Base-by-base conservation (phyloP, 2,888 invertebrate genomes). In the Hemistola chrysoprasaria region DNA sequence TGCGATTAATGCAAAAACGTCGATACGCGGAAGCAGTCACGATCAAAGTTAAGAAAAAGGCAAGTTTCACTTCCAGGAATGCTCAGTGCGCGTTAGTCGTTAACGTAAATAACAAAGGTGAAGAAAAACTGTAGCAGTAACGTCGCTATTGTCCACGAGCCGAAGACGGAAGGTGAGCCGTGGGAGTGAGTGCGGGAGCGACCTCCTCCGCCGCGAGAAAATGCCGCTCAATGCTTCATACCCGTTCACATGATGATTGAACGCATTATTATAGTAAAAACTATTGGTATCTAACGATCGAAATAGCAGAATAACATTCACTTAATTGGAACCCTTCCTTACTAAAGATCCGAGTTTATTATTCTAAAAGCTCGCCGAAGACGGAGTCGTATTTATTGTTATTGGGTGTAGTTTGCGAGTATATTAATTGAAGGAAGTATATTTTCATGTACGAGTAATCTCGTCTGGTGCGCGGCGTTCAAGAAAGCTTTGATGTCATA, bases 61-160 rank as follows among this genome's bases (percentile, higher is more conserved):
- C 55, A 68, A 68, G 78, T 79, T 77, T 78, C 71, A 65, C 71
- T 86, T 80, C 84, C 74, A 81, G 78, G 84, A 82, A 85, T 69
- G 63, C 62, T 69, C 65, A 69, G 62, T 66, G 69, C 67, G 67
- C 71, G 64, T 59, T 73, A 72, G 75, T 69, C 62, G 76, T 73
- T 77, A 73, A 77, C 69, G 73, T 70, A 75, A 71, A 73, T 70
- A 78, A 78, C 75, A 71, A 71, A 77, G 71, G 62, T 65, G 64
- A 51, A 79, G 81, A 85, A 87, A 86, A 77, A 67, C 49, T 40
- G 36, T 59, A 63, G 67, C 72, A 72, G 75, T 76, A 78, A 75
- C 63, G 71, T 71, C 63, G 72, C 79, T 69, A 84, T 85, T 86
- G 71, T 69, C 69, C 75, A 63, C 64, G 68, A 71, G 65, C 68